Conservation (phyloP, 2,797 vertebrate genomes). For the Myotis daubentonii region DNA sequence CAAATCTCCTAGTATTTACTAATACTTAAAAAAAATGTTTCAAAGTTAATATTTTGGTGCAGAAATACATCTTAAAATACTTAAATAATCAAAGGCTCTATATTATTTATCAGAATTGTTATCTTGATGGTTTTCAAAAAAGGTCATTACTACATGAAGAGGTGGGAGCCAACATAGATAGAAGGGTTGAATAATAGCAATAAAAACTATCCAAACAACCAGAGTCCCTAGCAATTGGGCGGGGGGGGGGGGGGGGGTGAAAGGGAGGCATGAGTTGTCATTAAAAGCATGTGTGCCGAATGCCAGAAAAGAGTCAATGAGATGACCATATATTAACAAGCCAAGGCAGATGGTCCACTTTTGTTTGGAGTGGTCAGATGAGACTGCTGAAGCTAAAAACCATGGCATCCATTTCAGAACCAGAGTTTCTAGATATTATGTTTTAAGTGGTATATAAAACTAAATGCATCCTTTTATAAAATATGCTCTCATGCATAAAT, state of each 20-base stretch:
- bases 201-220: not conserved
- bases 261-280: no score
- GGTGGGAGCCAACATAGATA: not conserved
- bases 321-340: not conserved
- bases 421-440: not conserved
- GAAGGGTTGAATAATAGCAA: not conserved
- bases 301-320: not conserved
- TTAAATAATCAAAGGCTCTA: not conserved
- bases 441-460: slow-evolving; percentile 32
- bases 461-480: slow-evolving; percentile 32
- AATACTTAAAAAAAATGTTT: not conserved
- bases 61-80: not conserved
- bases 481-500: not conserved
- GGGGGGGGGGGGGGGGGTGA: fast-evolving
- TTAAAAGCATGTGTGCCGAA: no score
- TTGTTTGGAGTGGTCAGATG: not conserved
- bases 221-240: not conserved
- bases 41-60: not conserved
- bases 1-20: not conserved
- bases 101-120: not conserved
- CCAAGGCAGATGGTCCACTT: slow-evolving; percentile 44
- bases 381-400: not conserved
- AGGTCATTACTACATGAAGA: not conserved
- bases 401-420: not conserved
- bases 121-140: not conserved